Conservation (phyloP, 2,797 vertebrate genomes). For the Chelidonichthys spinosus region DNA sequence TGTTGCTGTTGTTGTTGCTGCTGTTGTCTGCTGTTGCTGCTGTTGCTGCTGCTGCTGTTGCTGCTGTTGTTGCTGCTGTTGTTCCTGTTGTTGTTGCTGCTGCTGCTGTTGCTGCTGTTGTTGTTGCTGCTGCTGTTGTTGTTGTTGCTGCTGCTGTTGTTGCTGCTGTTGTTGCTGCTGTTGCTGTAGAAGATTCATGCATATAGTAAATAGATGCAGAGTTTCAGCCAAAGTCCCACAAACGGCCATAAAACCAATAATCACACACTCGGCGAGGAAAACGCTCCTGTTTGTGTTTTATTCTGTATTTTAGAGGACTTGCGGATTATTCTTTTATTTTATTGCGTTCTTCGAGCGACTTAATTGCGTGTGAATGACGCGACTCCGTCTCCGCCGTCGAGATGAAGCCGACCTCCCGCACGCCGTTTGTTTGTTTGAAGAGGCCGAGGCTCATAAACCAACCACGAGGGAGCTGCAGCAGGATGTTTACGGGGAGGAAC, state of each 20-base stretch:
- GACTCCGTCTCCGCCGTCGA: slow-evolving; percentile 23
- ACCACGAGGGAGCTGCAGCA: slow-evolving; percentile 68
- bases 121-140: no score
- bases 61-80: no score
- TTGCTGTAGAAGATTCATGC: slow-evolving; percentile 16
- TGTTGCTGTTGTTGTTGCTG: no score
- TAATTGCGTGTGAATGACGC: slow-evolving; percentile 36
- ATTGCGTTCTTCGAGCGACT: slow-evolving; percentile 3
- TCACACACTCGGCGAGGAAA: background rate
- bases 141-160: no score
- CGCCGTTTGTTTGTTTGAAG: slow-evolving; percentile 75
- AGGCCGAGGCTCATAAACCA: slow-evolving; percentile 70
- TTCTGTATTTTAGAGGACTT: background rate
- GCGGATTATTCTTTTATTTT: slow-evolving; percentile 39
- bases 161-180: no score
- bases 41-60: no score
- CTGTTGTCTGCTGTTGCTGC: no score
- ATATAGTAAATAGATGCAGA: slow-evolving; percentile 36
- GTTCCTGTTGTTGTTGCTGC: no score
- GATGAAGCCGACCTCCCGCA: slow-evolving; percentile 60
- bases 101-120: no score
- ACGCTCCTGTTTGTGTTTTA: background rate
- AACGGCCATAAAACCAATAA: slow-evolving; percentile 9
- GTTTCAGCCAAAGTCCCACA: slow-evolving; percentile 20
- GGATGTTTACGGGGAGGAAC: slow-evolving; percentile 80